phyloP scores from a whole-genome alignment of 2,888 invertebrate genomes.

The Mythimna vitellina region DNA sequence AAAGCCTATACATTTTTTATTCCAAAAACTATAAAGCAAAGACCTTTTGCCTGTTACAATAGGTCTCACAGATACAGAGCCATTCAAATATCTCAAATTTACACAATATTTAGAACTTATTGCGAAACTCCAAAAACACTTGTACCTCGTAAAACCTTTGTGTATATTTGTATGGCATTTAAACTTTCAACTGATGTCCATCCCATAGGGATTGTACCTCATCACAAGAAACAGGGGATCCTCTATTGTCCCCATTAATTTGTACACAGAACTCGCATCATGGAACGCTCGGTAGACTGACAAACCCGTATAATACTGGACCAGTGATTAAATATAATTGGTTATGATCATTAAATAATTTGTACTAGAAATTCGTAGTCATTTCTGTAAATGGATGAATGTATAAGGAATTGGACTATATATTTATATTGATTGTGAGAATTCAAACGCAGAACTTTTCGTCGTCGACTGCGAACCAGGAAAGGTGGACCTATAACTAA shows the following conservation, averaged over 20 bases:
- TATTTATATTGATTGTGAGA: too few relatives aligned
- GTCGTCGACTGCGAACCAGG: too few relatives aligned
- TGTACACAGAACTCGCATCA: constrained; percentile 20
- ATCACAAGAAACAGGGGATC: constrained; percentile 17
- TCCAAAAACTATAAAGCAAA: background rate
- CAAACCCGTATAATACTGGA: constrained; percentile 49
- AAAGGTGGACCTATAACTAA: too few relatives aligned
- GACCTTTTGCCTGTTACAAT: background rate
- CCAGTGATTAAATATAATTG: constrained; percentile 56
- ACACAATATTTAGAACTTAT: constrained; percentile 2
- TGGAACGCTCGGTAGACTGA: constrained; percentile 16
- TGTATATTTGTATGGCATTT: constrained; percentile 17
- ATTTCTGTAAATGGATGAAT: constrained; percentile 13
- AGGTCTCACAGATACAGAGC: background rate
- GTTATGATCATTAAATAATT: constrained; percentile 37
- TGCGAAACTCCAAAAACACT: background rate
- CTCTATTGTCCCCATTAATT: constrained; percentile 44
- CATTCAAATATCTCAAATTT: background rate
- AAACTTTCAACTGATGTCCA: constrained; percentile 10
- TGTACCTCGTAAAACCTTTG: too few relatives aligned
- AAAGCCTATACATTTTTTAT: background rate
- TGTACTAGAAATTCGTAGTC: constrained; percentile 15
- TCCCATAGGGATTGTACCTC: constrained; percentile 11
- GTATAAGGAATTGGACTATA: constrained; percentile 1
- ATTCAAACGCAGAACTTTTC: too few relatives aligned